Conservation (phyloP, 1,140 invertebrate species). For the Diabrotica undecimpunctata region DNA sequence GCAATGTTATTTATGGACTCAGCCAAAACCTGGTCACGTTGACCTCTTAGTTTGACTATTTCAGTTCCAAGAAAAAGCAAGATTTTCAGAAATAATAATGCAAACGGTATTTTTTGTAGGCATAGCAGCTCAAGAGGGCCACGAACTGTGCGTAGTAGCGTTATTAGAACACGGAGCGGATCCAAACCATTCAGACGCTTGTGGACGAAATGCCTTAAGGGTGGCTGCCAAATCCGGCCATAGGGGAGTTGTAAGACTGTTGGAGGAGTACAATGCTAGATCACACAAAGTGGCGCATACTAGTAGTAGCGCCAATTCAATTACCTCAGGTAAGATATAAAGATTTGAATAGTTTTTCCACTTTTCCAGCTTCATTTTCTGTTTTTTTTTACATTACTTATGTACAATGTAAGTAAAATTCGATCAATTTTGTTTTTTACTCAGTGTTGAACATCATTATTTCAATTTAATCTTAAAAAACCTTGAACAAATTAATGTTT, state of each 20-base stretch:
- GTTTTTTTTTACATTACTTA: background rate
- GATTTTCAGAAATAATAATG: no score
- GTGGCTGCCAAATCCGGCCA: slow-evolving; percentile 77
- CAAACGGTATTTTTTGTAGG: slow-evolving; percentile 48
- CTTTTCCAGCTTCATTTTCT: background rate
- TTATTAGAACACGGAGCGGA: slow-evolving; percentile 86
- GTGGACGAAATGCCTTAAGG: slow-evolving; percentile 74
- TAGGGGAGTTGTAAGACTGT: slow-evolving; percentile 63
- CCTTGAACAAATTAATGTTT: no score
- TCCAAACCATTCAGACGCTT: slow-evolving; percentile 88
- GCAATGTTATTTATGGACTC: no score
- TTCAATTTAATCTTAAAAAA: no score
- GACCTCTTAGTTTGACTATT: no score
- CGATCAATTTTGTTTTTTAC: no score
- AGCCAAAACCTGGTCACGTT: no score
- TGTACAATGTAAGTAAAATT: background rate
- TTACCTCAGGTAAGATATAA: slow-evolving; percentile 51
- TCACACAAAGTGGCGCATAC: slow-evolving; percentile 41
- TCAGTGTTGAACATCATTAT: no score
- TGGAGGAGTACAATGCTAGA: slow-evolving; percentile 55
- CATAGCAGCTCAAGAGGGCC: slow-evolving; percentile 83
- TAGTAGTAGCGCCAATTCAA: slow-evolving; percentile 59
- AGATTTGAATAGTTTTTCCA: no score
- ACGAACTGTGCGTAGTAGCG: slow-evolving; percentile 84
- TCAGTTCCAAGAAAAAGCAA: no score